Percentiles rank a stretch among this genome's conserved stretches.
phyloP scores from a whole-genome alignment of 2,888 invertebrate genomes.

The Oligia fasciuncula region DNA sequence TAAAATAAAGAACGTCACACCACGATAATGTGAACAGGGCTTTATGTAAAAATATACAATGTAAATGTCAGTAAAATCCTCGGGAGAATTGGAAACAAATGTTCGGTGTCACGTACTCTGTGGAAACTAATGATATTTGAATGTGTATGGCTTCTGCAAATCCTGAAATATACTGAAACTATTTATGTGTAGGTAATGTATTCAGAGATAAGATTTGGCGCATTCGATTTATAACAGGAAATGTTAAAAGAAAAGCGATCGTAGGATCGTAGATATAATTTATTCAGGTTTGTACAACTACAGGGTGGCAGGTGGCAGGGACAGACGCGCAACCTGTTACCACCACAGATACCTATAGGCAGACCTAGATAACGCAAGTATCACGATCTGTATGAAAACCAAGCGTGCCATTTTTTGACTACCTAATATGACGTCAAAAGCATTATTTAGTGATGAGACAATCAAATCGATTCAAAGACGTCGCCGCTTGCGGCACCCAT shows the following conservation, averaged over 20 bases:
- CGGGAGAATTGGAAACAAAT: conserved; percentile 74
- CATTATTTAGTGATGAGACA: too few relatives aligned
- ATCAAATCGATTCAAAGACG: too few relatives aligned
- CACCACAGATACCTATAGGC: too few relatives aligned
- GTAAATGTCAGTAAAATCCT: conserved; percentile 66
- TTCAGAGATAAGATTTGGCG: conserved; percentile 33
- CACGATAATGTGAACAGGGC: conserved; percentile 22
- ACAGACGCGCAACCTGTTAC: background rate
- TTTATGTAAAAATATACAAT: conserved; percentile 61
- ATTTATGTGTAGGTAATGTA: conserved; percentile 24
- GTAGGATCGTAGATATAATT: background rate
- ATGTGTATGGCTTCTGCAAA: conserved; percentile 58
- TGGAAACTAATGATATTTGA: conserved; percentile 68
- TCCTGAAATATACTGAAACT: conserved; percentile 53
- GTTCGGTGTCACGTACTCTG: conserved; percentile 70
- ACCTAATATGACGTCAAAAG: too few relatives aligned
- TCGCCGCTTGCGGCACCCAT: too few relatives aligned
- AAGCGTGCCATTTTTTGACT: too few relatives aligned
- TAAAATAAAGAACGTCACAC: background rate
- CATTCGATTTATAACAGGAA: conserved; percentile 16
- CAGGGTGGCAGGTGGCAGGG: background rate
- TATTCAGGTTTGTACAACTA: background rate
- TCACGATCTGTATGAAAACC: too few relatives aligned
- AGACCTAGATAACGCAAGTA: too few relatives aligned
- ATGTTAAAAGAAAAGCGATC: background rate